phyloP scores from a whole-genome alignment of 2,113 vertebrate species.

The Bombycilla garrulus region DNA sequence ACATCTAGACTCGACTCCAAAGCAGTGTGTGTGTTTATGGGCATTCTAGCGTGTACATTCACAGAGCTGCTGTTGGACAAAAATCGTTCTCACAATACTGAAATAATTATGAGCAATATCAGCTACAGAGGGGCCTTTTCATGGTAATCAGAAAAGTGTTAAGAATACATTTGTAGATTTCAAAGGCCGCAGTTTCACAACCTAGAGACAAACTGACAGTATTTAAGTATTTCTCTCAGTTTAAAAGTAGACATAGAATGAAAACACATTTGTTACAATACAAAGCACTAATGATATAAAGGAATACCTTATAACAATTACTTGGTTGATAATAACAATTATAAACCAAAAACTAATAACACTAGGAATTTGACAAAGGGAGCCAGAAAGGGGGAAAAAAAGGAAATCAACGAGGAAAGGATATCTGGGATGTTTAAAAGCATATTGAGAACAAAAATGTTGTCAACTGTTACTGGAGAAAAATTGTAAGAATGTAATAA shows the following conservation, averaged over 20 bases:
- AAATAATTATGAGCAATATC: slow-evolving; percentile 34
- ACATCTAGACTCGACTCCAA: neutral
- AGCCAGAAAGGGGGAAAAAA: neutral
- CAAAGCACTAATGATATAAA: slow-evolving; percentile 42
- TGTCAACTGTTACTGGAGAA: slow-evolving; percentile 33
- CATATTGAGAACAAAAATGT: slow-evolving; percentile 37
- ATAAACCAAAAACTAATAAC: slow-evolving; percentile 33
- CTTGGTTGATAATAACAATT: slow-evolving; percentile 33
- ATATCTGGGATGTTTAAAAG: slow-evolving; percentile 23
- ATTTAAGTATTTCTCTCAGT: neutral
- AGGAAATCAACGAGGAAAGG: neutral
- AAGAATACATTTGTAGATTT: slow-evolving; percentile 14
- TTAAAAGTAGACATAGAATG: neutral
- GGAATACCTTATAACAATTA: neutral
- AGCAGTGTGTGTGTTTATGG: neutral
- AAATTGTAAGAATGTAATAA: slow-evolving; percentile 11
- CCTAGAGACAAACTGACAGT: neutral
- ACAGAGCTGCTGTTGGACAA: neutral
- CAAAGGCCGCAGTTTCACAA: slow-evolving; percentile 21
- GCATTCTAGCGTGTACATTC: neutral
- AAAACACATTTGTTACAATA: slow-evolving; percentile 53
- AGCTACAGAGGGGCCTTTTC: slow-evolving; percentile 8
- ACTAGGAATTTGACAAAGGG: slow-evolving; percentile 21
- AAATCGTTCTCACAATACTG: neutral
- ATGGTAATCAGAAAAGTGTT: neutral